Base-by-base conservation (phyloP, 92 coral and sea anemone species). In the Montipora capitata region DNA sequence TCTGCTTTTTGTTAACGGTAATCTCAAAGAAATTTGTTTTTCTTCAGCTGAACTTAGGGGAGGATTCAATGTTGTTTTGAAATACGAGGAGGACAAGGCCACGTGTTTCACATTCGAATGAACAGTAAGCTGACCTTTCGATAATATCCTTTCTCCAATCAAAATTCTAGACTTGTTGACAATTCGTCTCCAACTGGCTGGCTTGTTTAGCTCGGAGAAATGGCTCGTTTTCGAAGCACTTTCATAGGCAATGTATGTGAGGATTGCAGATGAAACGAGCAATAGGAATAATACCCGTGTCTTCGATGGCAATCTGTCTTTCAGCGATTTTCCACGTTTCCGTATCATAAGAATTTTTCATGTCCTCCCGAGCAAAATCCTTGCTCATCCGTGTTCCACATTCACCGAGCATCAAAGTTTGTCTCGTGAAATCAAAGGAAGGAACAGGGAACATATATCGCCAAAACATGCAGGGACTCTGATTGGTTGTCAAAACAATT, bases 21-120 rank as follows among this genome's bases (percentile, higher is more conserved):
- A 59, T 43, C 20, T 14, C 9, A 70, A 72, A 11, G 87, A 13
- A 42, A 12, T 12, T 48, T 43, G 27, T 20, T 73, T 27, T 48
- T 8, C 71, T 41, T 42, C 38, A 57, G 15, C 27, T 5, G 68
- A 83, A 20, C 48, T 69, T 52, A 35, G 44, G 17, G 68, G 17
- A 43, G 87, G 79, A 54, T 72, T 83, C 6, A 13, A 14, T 59
- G 71, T 18, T 83, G 87, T 83, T 83, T 72, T 83, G 87, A 83
- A 83, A 83, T 72, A 54, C 80, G 87, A 83, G 59, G 87, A 83
- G 71, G 1, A 20, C 0, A 11, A 12, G 4, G 16, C 72, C 87
- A 83, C 87, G 87, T 11, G 61, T 11, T 62, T 83, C 72, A 1
- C 40, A 35, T 18, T 69, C n/a, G 62, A 17, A 56, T 65, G 13